Conservation (phyloP, 35 echinoderm and acorn worm species). For the Ophiothrix spiculata region DNA sequence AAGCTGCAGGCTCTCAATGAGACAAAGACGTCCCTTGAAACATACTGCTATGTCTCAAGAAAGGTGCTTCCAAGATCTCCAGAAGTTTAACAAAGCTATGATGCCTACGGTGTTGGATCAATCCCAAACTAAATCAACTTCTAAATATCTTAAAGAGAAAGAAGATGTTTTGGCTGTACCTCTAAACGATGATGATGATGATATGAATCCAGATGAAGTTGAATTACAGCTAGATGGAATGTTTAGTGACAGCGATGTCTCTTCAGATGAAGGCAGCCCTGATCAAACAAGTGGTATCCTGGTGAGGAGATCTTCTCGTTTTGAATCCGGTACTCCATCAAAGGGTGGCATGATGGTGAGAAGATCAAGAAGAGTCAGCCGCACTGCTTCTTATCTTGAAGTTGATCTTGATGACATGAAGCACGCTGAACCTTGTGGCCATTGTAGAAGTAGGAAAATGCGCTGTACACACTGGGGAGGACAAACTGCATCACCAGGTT, state of each 20-base stretch:
- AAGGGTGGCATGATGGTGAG: neutral
- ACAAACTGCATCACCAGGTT: neutral
- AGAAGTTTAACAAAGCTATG: neutral
- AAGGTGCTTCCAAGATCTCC: neutral
- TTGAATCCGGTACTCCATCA: neutral
- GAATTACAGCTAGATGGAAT: neutral
- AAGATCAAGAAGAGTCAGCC: neutral
- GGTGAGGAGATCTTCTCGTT: neutral
- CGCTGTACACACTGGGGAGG: neutral
- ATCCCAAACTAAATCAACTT: neutral
- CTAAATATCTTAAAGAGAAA: neutral
- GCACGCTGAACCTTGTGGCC: neutral
- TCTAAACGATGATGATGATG: neutral
- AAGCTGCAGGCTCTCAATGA: neutral
- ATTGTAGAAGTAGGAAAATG: neutral
- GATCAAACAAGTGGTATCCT: neutral
- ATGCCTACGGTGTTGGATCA: neutral
- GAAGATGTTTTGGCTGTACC: neutral
- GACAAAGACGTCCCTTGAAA: neutral
- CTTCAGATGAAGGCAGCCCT: neutral
- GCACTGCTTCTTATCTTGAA: neutral
- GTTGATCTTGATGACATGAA: neutral
- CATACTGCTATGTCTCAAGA: neutral
- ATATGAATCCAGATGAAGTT: neutral
- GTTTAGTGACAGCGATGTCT: neutral